Base-by-base conservation (phyloP, 2,888 invertebrate genomes). In the Zootermopsis nevadensis region DNA sequence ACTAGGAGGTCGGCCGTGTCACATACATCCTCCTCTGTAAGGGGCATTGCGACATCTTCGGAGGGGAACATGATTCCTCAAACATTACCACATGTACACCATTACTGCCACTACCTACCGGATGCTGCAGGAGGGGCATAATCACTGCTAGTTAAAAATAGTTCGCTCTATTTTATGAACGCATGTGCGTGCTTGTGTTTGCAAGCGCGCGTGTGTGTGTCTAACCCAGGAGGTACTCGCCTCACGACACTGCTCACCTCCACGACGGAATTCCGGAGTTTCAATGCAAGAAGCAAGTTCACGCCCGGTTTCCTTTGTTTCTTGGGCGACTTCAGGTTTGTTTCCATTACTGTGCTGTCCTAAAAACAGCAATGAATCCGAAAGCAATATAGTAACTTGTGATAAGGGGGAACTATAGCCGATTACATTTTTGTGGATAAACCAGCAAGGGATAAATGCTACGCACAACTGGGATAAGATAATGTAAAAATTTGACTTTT, bases 131-230 rank as follows among this genome's bases (percentile, higher is more conserved):
- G 27, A 35, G 76, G 38, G 38, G 15, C 76, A 24, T 66, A 79
- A 79, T 79, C 79, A 66, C 66, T 79, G 79, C 79, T 79, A 79
- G 55, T 79, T 79, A 79, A 79, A 79, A 79, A 79, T 79, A 79
- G 79, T 79, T 79, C 79, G 79, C 35, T 55, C 79, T 79, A 79
- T 60, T 79, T 79, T 60, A 79, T 66, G 33, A 60, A 79, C 79
- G 74, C 74, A 74, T 74, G 74, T 74, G 74, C 74, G 74, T 74
- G 33, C 38, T 4, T 38, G 38, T n/a, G 38, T 24, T 31, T 24
- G 74, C 35, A 33, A 24, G 35, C 4, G 53, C 30, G 53, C 31
- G 53, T 7, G 77, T 35, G 77, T 60, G 35, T 66, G 30, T 79
- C 12, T 30, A 30, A 24, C 48, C 69, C 69, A 33, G 69, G 69